Percentiles rank a stretch among this genome's conserved stretches.
phyloP scores from a whole-genome alignment of 2,113 vertebrate genomes.

The Petromus typicus region DNA sequence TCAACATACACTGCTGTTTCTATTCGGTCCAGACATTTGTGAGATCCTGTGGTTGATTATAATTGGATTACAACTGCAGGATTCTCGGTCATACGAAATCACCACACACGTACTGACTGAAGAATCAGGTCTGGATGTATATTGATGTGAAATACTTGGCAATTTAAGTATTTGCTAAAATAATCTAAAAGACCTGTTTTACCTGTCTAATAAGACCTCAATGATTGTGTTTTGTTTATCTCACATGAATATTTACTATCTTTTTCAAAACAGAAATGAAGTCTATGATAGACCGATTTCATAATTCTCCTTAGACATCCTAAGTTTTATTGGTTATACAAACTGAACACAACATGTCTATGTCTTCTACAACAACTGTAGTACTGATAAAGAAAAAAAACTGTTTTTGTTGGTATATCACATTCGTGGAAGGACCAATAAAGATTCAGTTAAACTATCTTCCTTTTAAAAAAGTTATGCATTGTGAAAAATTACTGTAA shows the following conservation, averaged over 20 bases:
- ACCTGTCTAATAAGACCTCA: background rate
- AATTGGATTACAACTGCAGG: slow-evolving; percentile 21
- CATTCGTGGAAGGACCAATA: background rate
- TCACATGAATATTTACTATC: background rate
- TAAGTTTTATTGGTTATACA: slow-evolving; percentile 20
- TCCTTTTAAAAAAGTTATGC: background rate
- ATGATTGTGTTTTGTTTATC: background rate
- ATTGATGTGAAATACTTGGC: slow-evolving; percentile 47
- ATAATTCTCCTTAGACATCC: background rate
- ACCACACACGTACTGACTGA: background rate
- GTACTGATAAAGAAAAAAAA: slow-evolving; percentile 24
- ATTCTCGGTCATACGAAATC: background rate
- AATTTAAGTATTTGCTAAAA: slow-evolving; percentile 3
- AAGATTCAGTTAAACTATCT: background rate
- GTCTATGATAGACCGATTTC: background rate
- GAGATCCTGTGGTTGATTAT: background rate
- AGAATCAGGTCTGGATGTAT: background rate
- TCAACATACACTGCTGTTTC: background rate
- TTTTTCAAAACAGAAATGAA: slow-evolving; percentile 31
- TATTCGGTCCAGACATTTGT: background rate
- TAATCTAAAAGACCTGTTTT: background rate
- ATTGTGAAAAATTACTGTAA: slow-evolving; percentile 1
- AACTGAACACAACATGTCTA: slow-evolving; percentile 27
- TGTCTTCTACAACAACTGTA: background rate
- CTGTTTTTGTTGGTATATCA: background rate